Evolutionary conservation across 1,140 invertebrate species (phyloP).

Genomic region (Trachelipus rathkii): DNA sequence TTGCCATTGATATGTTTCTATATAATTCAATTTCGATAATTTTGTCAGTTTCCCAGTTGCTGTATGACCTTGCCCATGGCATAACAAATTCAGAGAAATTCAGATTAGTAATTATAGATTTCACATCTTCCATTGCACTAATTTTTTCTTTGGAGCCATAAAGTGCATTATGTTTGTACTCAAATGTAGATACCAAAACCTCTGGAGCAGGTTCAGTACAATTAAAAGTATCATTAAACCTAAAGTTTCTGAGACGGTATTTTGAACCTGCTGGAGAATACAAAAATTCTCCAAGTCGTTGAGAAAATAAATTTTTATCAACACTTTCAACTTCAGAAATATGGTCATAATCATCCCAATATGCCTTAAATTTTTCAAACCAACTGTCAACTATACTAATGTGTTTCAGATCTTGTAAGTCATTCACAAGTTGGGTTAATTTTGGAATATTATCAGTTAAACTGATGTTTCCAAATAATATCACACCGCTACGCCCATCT

Average conservation of each 20-base stretch:
- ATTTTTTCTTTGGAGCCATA: constrained; percentile 62
- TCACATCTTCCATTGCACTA: constrained; percentile 64
- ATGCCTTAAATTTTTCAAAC: constrained; percentile 52
- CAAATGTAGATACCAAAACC: constrained; percentile 34
- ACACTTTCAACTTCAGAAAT: constrained; percentile 18
- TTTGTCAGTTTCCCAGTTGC: constrained; percentile 72
- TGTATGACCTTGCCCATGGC: constrained; percentile 64
- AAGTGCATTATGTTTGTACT: constrained; percentile 44
- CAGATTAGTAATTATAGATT: constrained; percentile 55
- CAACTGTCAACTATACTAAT: constrained; percentile 47
- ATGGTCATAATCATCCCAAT: constrained; percentile 36
- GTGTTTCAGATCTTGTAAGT: constrained; percentile 23
- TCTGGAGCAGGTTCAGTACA: constrained; percentile 55
- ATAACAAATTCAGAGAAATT: constrained; percentile 61
- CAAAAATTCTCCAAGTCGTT: constrained; percentile 56
- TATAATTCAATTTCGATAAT: constrained; percentile 69
- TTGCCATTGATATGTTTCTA: constrained; percentile 71
- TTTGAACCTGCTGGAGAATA: constrained; percentile 63
- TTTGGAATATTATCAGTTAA: constrained; percentile 61
- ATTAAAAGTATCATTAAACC: constrained; percentile 57
- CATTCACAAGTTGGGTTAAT: constrained; percentile 50
- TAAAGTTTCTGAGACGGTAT: constrained; percentile 62
- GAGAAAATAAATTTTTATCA: constrained; percentile 27
- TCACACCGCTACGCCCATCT: constrained; percentile 51
- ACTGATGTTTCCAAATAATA: constrained; percentile 65